phyloP scores from a whole-genome alignment of 2,113 vertebrate species.

The Andinoacara biseriatus region DNA sequence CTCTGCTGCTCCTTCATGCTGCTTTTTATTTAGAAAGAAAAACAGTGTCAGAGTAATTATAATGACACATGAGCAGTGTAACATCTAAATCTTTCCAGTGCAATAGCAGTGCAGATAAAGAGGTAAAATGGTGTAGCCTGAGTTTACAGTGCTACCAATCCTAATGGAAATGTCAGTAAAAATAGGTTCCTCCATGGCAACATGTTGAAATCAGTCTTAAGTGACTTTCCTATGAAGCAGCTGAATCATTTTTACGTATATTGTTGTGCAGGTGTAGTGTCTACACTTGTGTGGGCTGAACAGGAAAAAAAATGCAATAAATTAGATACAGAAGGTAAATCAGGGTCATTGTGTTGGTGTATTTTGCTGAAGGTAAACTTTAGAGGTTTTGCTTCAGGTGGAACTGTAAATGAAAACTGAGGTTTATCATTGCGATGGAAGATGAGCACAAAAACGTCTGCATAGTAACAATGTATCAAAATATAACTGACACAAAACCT shows the following conservation, averaged over 20 bases:
- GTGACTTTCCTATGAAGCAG: slow-evolving; percentile 23
- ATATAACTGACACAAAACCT: background rate
- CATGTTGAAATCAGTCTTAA: slow-evolving; percentile 1
- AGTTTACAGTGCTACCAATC: background rate
- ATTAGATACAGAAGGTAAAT: slow-evolving; percentile 11
- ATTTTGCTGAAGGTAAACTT: slow-evolving; percentile 30
- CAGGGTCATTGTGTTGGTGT: background rate
- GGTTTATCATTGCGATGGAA: slow-evolving; percentile 42
- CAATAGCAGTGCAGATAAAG: background rate
- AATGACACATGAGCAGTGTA: background rate
- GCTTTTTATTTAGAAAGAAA: background rate
- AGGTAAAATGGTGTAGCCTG: background rate
- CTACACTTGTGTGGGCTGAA: background rate
- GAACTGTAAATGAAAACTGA: slow-evolving; percentile 11
- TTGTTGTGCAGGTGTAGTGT: background rate
- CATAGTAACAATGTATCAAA: slow-evolving; percentile 26
- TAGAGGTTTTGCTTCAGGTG: slow-evolving; percentile 23
- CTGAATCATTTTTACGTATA: background rate
- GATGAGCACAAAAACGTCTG: slow-evolving; percentile 11
- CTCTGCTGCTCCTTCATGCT: background rate
- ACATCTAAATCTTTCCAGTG: background rate
- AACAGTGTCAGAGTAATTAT: background rate
- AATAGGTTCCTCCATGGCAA: slow-evolving; percentile 10
- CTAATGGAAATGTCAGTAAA: background rate
- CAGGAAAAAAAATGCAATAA: slow-evolving; percentile 12